Base-by-base conservation (phyloP, 2,113 vertebrate genomes). In the Brachyhypopomus gauderio region DNA sequence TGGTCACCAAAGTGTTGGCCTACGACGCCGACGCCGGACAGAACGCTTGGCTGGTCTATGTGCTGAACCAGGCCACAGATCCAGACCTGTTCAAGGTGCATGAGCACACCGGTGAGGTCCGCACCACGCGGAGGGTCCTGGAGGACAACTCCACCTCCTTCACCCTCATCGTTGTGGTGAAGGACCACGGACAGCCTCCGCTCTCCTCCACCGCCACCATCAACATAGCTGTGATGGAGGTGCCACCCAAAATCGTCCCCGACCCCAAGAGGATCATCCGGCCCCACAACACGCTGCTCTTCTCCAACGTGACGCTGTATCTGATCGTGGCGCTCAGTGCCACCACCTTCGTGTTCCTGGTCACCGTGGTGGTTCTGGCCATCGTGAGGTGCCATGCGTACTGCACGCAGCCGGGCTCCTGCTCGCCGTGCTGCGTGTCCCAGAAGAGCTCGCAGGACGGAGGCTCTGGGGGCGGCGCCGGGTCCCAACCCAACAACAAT, bases 1-100 rank as follows among this genome's bases (percentile, higher is more conserved):
- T 99, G 92, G 95, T 99, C 88, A 96, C 96, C 88, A 98, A 99
- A 93, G 96, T 99, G 84, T 95, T 96, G 88, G 97, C 98, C 38
- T 96, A 98, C n/a, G 98, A 99, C 63, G 95, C 95, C 8, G 98
- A 99, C 67, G 96, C 97, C 0, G 97, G 96, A 83, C 95, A 97
- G 66, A 99, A 99, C 2, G 98, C 97, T 25, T 98, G 96, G 96
- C 90, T 99, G 78, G 93, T 96, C 84, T 99, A 96, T 73, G 78
- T 91, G 36, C 87, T 99, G 87, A 94, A 94, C 55, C 95, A 96
- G 58, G 92, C 94, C 78, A 95, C 94, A 5, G 96, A 97, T 84
- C 86, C 93, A 0, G 96, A 96, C 86, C 89, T 98, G 82, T 99
- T 99, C 89, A 96, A 96, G 87, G 92, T 99, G 72, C 96, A 97